Evolutionary conservation across 2,888 invertebrate genomes (phyloP).

Genomic region (Panopea generosa): DNA sequence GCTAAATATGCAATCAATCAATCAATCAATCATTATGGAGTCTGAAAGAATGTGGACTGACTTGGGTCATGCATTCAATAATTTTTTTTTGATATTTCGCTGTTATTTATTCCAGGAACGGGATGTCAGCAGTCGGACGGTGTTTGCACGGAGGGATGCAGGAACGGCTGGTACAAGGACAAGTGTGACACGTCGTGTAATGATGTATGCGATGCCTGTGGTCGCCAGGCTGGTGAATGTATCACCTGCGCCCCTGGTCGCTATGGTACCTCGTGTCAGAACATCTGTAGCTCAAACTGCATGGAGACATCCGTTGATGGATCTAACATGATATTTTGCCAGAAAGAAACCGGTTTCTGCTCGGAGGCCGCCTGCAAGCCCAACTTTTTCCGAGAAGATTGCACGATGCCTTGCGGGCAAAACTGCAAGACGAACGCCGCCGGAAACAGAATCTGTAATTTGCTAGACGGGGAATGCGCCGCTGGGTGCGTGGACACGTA

Average conservation of each 20-base stretch:
- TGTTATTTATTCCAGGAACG: slow-evolving; percentile 31
- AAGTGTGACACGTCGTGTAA: slow-evolving; percentile 22
- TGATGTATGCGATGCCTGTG: slow-evolving; percentile 33
- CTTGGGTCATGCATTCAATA: too few relatives aligned
- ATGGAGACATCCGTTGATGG: background rate
- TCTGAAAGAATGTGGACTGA: too few relatives aligned
- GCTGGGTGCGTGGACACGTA: slow-evolving; percentile 34
- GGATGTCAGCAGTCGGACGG: slow-evolving; percentile 35
- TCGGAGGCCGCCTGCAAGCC: slow-evolving; percentile 27
- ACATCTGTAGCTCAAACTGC: slow-evolving; percentile 47
- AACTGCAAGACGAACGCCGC: slow-evolving; percentile 25
- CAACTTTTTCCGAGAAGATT: slow-evolving; percentile 34
- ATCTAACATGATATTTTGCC: slow-evolving; percentile 10
- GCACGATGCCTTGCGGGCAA: slow-evolving; percentile 29
- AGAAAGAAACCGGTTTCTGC: slow-evolving; percentile 38
- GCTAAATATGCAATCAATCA: too few relatives aligned
- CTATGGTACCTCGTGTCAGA: slow-evolving; percentile 36
- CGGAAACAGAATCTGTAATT: slow-evolving; percentile 20
- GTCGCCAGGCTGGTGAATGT: slow-evolving; percentile 26
- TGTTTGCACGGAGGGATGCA: slow-evolving; percentile 33
- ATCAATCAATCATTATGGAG: too few relatives aligned
- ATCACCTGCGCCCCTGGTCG: slow-evolving; percentile 32
- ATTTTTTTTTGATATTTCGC: too few relatives aligned
- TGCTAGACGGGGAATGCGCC: slow-evolving; percentile 34
- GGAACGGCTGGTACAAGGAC: slow-evolving; percentile 38